Evolutionary conservation across 1,140 invertebrate species (phyloP).

Genomic region (Drosophila kohkoa): DNA sequence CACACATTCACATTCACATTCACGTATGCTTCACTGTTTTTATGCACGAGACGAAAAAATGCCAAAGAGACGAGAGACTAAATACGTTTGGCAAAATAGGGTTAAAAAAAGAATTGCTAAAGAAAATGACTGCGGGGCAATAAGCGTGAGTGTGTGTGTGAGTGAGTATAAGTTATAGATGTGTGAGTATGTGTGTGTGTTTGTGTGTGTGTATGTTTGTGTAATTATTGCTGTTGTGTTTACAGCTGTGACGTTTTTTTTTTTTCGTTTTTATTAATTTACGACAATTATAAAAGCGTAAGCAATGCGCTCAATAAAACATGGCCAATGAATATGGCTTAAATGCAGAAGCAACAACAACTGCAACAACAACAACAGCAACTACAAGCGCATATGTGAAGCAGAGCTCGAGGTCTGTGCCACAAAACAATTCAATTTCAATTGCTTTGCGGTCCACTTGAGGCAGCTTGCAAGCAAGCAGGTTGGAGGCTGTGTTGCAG

Average conservation of each 20-base stretch:
- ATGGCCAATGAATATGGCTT: slow-evolving; percentile 63
- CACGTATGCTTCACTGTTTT: slow-evolving; percentile 6
- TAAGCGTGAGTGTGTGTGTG: slow-evolving; percentile 45
- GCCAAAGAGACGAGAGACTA: slow-evolving; percentile 43
- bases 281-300: slow-evolving; percentile 77
- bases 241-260: slow-evolving; percentile 31
- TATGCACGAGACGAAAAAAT: slow-evolving; percentile 39
- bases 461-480: slow-evolving; percentile 41
- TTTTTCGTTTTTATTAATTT: slow-evolving; percentile 73
- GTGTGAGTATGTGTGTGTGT: not conserved
- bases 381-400: slow-evolving; percentile 33
- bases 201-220: slow-evolving; percentile 16
- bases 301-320: slow-evolving; percentile 79
- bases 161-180: slow-evolving; percentile 8
- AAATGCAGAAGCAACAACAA: slow-evolving; percentile 51
- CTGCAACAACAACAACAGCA: slow-evolving; percentile 43
- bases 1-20: slow-evolving; percentile 22
- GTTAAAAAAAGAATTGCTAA: slow-evolving; percentile 70
- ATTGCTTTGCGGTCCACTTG: slow-evolving; percentile 81
- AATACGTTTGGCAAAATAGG: slow-evolving; percentile 50
- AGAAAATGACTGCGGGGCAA: slow-evolving; percentile 71
- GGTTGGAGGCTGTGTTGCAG: slow-evolving; percentile 1
- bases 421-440: slow-evolving; percentile 81
- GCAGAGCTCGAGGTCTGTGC: slow-evolving; percentile 60
- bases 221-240: slow-evolving; percentile 14